Base-by-base conservation (phyloP, 2,888 invertebrate species). In the Omphaloscelis lunosa region DNA sequence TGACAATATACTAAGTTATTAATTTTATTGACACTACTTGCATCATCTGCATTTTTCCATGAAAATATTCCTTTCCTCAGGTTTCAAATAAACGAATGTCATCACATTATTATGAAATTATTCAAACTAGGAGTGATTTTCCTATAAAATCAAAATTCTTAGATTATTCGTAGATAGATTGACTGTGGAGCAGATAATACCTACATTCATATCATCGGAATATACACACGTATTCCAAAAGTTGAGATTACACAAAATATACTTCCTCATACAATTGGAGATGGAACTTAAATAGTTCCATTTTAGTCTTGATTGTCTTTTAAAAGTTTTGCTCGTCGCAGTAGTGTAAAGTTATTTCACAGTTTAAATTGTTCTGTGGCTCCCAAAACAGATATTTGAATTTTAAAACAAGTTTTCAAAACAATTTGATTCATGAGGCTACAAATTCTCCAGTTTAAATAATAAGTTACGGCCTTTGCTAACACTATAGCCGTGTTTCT, bases 301-400 rank as follows among this genome's bases (percentile, higher is more conserved):
- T 85, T 85, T 48, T 63, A 85, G 67, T 73, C 77, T 67, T 73
- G 72, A 84, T 84, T 80, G 81, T 83, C 85, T 84, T 75, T 75
- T 75, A 72, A 85, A 82, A 85, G 72, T 83, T 85, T 59, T 27
- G 27, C 39, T 11, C 61, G 27, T 53, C 29, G 53, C 51, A 34
- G 39, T 58, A 23, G 39, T 56, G n/a, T 29, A 69, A 73, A 81
- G 62, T 82, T 59, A 77, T 82, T 61, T 71, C 66, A n/a, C 63
- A 72, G 58, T 72, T 81, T 41, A 73, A 66, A 84, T 74, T 80
- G 74, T 74, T 48, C 63, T 27, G 75, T n/a, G 53, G 51, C 65
- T 74, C 15, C 59, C 34, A 59, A 82, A 84, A 68, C 63, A 41
- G 29, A 80, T 53, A 68, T 80, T 78, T 67, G 11, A 69, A 72